A percentile compares a stretch with the other conserved stretches of the same genome.
Conservation (phyloP, 2,888 invertebrate species). For the Trichogramma dendrolimi region DNA sequence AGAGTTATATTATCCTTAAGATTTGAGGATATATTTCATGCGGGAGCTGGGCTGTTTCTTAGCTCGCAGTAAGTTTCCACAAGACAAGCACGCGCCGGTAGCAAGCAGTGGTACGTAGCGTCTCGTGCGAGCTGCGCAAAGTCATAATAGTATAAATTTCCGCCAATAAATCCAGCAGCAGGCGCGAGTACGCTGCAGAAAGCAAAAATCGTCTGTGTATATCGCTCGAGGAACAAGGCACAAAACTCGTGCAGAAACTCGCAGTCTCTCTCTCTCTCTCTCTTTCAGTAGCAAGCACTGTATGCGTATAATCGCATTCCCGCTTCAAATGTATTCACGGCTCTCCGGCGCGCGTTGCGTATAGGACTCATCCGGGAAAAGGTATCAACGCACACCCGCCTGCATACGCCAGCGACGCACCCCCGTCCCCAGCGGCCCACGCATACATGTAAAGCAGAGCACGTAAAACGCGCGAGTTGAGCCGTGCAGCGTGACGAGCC, state of each 20-base stretch:
- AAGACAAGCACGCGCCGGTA: slow-evolving; percentile 8
- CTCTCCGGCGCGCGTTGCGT: slow-evolving; percentile 17
- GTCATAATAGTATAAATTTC: slow-evolving; percentile 42
- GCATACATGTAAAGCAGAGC: too few species aligned
- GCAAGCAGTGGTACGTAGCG: slow-evolving; percentile 1
- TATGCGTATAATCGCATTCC: slow-evolving; percentile 44
- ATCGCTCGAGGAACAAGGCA: not conserved
- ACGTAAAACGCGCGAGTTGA: too few species aligned
- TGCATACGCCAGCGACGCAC: not conserved
- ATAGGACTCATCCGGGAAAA: slow-evolving; percentile 17
- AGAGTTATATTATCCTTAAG: slow-evolving; percentile 20
- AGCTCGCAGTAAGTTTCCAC: slow-evolving; percentile 7
- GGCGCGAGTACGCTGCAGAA: slow-evolving; percentile 32
- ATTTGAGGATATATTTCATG: slow-evolving; percentile 13
- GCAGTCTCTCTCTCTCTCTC: not conserved
- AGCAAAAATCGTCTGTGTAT: slow-evolving; percentile 33
- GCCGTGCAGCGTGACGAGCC: too few species aligned
- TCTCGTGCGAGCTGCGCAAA: slow-evolving; percentile 3
- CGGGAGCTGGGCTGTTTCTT: not conserved
- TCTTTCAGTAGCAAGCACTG: not conserved
- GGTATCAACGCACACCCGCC: slow-evolving; percentile 2
- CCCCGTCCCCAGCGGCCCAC: too few species aligned
- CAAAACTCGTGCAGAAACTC: not conserved
- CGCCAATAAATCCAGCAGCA: slow-evolving; percentile 44
- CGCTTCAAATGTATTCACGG: slow-evolving; percentile 46